Conservation (phyloP, 2,797 vertebrate genomes). For the Chrosomus eos region DNA sequence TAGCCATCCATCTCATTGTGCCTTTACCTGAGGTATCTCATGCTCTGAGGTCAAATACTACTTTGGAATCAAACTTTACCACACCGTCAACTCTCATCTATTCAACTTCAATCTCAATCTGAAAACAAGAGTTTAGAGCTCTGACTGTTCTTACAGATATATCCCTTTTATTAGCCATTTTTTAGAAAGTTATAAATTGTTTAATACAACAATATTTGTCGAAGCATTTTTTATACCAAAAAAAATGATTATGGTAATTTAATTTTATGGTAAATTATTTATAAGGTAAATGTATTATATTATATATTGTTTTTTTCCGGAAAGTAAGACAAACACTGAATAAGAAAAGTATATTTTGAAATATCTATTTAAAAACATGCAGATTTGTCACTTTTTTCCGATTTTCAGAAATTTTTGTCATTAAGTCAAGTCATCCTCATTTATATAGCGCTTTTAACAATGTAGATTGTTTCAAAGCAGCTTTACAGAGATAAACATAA, state of each 20-base stretch:
- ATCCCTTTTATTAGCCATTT: not conserved
- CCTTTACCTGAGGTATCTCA: slow-evolving; percentile 64
- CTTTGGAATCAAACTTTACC: slow-evolving; percentile 49
- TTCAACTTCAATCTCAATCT: not conserved
- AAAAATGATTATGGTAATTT: too few relatives aligned
- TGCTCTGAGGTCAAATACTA: slow-evolving; percentile 54
- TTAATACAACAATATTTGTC: not conserved
- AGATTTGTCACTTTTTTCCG: not conserved
- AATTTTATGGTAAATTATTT: too few relatives aligned
- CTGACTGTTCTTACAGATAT: too few relatives aligned
- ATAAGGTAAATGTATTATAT: not conserved
- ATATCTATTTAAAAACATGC: not conserved
- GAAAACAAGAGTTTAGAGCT: not conserved
- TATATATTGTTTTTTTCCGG: not conserved
- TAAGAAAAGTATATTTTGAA: not conserved
- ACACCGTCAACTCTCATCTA: slow-evolving; percentile 27
- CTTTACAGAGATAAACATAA: too few relatives aligned
- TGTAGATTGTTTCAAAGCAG: too few relatives aligned
- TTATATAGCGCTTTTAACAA: too few relatives aligned
- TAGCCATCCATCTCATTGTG: slow-evolving; percentile 72
- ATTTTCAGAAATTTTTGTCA: not conserved
- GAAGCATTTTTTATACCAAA: not conserved
- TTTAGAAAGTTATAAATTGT: not conserved
- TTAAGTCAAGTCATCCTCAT: too few relatives aligned
- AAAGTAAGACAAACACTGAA: not conserved